Percentiles rank a stretch among this genome's conserved stretches.
Conservation (phyloP, 2,888 invertebrate genomes). For the Eulithis prunata region DNA sequence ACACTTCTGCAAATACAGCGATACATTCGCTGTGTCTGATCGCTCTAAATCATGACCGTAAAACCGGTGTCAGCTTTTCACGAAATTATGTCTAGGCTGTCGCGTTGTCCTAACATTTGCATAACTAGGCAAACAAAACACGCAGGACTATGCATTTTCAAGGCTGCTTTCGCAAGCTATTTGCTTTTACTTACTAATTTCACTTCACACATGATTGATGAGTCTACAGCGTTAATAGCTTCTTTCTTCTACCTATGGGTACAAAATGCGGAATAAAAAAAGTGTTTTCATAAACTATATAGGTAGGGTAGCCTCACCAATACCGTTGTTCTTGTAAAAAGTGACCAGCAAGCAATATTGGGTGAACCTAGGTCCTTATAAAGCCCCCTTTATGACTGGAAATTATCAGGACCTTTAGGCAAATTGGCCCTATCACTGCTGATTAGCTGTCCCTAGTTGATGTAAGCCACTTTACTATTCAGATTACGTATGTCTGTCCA, state of each 20-base stretch:
- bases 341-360: too few relatives aligned
- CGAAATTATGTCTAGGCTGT: not conserved
- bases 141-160: conserved; percentile 37
- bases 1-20: too few relatives aligned
- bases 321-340: too few relatives aligned
- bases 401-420: too few relatives aligned
- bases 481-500: too few relatives aligned
- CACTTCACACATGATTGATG: conserved; percentile 1
- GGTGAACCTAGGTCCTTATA: too few relatives aligned
- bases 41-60: not conserved
- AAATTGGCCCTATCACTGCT: too few relatives aligned
- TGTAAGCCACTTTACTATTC: too few relatives aligned
- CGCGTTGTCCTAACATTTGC: conserved; percentile 37
- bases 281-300: not conserved
- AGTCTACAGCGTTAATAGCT: not conserved
- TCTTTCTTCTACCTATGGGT: not conserved
- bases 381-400: too few relatives aligned
- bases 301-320: too few relatives aligned
- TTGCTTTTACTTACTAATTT: conserved; percentile 24
- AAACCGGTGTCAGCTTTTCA: conserved; percentile 2
- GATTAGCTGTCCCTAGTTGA: too few relatives aligned
- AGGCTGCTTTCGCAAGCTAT: conserved; percentile 35
- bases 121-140: conserved; percentile 35
- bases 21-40: too few relatives aligned
- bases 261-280: not conserved